Evolutionary conservation across 30 jellyfish, hydroid and myxozoan genomes (phyloP).

Genomic region (Rhopilema esculentum): DNA sequence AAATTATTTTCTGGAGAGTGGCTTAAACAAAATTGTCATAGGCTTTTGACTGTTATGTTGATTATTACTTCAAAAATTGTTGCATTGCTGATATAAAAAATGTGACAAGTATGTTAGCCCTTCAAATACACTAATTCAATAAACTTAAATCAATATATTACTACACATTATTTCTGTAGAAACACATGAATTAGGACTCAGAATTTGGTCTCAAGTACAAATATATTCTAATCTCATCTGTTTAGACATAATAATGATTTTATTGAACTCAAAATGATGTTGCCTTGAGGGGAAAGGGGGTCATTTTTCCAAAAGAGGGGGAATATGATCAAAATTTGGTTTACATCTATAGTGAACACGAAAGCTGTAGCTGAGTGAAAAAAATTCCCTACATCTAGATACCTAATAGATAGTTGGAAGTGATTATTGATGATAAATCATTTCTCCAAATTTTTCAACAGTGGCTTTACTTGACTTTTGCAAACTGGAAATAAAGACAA

Average conservation of each 20-base stretch:
- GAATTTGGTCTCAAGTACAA: background rate
- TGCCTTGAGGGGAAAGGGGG: background rate
- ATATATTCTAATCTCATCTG: background rate
- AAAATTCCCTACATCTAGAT: background rate
- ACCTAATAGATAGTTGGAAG: background rate
- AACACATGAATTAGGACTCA: background rate
- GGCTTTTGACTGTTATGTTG: too few species aligned
- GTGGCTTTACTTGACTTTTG: background rate
- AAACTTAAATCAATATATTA: background rate
- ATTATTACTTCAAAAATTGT: too few species aligned
- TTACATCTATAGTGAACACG: background rate
- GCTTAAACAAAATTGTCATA: background rate
- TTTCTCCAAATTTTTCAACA: background rate
- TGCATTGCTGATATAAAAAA: too few species aligned
- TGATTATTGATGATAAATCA: background rate
- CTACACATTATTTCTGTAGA: background rate
- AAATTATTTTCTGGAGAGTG: constrained; percentile 6
- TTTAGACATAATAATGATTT: background rate
- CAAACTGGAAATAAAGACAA: background rate
- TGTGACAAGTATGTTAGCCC: too few species aligned
- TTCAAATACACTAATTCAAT: too few species aligned
- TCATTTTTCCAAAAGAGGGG: background rate
- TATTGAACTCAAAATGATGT: background rate
- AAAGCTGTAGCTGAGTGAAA: background rate
- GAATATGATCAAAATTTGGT: background rate